Evolutionary conservation across 2,113 vertebrate species (phyloP).

Genomic region (Myotis lucifugus): DNA sequence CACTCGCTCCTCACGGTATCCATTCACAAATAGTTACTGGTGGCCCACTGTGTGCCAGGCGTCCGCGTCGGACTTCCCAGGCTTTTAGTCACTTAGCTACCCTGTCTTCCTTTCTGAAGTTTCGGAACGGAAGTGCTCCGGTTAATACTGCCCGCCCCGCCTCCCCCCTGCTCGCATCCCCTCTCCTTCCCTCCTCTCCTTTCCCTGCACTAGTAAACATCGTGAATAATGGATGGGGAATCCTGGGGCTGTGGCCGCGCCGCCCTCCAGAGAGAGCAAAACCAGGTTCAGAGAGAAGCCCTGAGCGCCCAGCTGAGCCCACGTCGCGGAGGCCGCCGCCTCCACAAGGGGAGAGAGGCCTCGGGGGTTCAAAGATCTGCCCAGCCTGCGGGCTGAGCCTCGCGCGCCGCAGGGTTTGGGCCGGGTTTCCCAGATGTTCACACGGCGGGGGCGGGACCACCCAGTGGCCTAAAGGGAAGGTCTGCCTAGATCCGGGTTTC

Average conservation of each 20-base stretch:
- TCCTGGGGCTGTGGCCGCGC: constrained; percentile 29
- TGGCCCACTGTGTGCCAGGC: background rate
- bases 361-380: background rate
- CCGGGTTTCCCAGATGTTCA: background rate
- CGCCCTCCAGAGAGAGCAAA: background rate
- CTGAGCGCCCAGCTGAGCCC: background rate
- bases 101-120: background rate
- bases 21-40: background rate
- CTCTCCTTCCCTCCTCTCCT: background rate
- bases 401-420: rapidly evolving
- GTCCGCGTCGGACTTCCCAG: background rate
- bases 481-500: background rate
- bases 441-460: rapidly evolving
- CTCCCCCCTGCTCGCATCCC: background rate
- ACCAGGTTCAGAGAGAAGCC: background rate
- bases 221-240: constrained; percentile 68
- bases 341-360: rapidly evolving
- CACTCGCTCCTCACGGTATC: background rate
- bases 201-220: constrained; percentile 50
- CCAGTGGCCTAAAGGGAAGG: background rate
- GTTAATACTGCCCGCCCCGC: background rate
- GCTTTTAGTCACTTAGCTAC: background rate
- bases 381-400: background rate
- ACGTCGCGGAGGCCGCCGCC: background rate
- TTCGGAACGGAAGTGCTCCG: background rate